A percentile compares a stretch with the other conserved stretches of the same genome.
phyloP scores from a whole-genome alignment of 92 coral and sea anemone genomes.

The Actinernus sp. region DNA sequence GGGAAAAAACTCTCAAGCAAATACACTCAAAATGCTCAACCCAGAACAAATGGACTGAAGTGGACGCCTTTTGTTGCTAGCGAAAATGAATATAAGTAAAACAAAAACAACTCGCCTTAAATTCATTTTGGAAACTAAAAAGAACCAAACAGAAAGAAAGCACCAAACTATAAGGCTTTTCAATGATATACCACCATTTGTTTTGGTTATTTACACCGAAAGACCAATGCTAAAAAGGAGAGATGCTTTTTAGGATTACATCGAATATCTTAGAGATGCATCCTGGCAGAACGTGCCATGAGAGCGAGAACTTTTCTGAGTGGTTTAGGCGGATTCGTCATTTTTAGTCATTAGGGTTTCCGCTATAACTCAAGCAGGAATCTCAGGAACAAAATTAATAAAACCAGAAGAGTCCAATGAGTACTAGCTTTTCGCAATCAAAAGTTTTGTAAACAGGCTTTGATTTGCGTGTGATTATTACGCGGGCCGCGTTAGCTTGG shows the following conservation, averaged over 20 bases:
- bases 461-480: constrained; percentile 1
- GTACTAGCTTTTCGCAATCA: background rate
- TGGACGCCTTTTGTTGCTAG: constrained; percentile 7
- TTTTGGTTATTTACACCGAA: too few relatives aligned
- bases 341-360: background rate
- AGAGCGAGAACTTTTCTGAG: too few relatives aligned
- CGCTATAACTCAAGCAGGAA: background rate
- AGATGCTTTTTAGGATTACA: too few relatives aligned
- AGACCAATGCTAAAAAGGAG: too few relatives aligned
- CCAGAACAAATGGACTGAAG: constrained; percentile 29
- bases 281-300: too few relatives aligned
- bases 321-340: background rate
- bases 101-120: too few relatives aligned
- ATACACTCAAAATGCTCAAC: constrained; percentile 31
- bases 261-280: too few relatives aligned
- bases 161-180: too few relatives aligned
- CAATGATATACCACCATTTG: too few relatives aligned
- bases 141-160: too few relatives aligned
- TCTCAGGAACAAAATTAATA: background rate
- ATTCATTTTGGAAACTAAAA: too few relatives aligned
- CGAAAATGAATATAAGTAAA: too few relatives aligned
- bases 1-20: constrained; percentile 27
- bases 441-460: background rate
- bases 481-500: background rate
- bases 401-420: background rate